These are phyloP conservation scores for Seriola rivoliana DNA, from an alignment of 2,113 vertebrate species.

Conservation along the genomic window DNA sequence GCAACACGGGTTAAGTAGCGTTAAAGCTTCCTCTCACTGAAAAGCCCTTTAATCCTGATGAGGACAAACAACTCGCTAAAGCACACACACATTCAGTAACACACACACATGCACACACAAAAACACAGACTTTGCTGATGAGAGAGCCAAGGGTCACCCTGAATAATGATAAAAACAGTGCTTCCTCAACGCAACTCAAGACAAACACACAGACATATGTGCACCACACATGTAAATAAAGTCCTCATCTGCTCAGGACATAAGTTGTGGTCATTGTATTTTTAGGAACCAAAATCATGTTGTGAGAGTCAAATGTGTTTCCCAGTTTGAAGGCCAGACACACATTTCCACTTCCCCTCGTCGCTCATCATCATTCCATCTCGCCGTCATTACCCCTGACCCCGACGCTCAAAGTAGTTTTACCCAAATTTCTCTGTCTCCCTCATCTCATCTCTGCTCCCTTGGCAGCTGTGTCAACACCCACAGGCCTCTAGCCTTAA, in stretches of 20 bases:
- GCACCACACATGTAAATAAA: conserved; percentile 15
- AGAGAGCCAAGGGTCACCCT: conserved; percentile 66
- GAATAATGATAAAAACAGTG: conserved; percentile 68
- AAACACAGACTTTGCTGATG: conserved; percentile 56
- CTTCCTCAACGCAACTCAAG: conserved; percentile 11
- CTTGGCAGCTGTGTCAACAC: conserved; percentile 86
- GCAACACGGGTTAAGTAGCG: conserved; percentile 63
- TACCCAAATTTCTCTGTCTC: conserved; percentile 65
- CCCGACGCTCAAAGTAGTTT: conserved; percentile 56
- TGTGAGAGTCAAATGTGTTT: conserved; percentile 54
- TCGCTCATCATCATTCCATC: conserved; percentile 50
- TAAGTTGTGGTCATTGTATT: conserved; percentile 3
- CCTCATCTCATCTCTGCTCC: conserved; percentile 54
- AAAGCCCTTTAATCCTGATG: conserved; percentile 69
- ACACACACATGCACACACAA: conserved; percentile 22
- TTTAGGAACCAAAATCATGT: conserved; percentile 53
- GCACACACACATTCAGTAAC: conserved; percentile 31
- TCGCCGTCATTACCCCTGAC: conserved; percentile 59
- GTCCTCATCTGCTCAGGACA: conserved; percentile 6
- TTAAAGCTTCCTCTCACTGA: conserved; percentile 69
- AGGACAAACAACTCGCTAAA: conserved; percentile 58
- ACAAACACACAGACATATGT: conserved; percentile 29
- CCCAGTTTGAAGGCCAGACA: conserved; percentile 34
- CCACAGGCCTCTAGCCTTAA: conserved; percentile 76
- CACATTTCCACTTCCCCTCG: conserved; percentile 36